These are phyloP conservation scores for Cremastobaeus sp. DNA, from an alignment of 2,888 invertebrate genomes.

Conservation along the genomic window DNA sequence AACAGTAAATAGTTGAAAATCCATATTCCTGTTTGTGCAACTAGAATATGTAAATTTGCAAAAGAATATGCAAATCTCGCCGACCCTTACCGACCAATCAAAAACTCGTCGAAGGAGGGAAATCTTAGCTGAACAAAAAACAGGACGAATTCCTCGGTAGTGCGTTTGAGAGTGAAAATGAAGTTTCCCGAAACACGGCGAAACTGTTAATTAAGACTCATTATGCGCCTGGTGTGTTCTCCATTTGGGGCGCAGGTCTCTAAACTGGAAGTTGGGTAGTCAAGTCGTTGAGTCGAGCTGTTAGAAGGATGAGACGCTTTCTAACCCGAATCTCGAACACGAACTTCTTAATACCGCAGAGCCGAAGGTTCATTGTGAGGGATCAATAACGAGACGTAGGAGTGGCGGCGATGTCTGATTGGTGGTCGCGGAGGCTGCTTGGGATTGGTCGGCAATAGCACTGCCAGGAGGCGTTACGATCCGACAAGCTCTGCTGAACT, in stretches of 20 bases:
- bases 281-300: constrained; percentile 42
- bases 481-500: constrained; percentile 60
- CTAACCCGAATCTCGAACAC: constrained; percentile 56
- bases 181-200: constrained; percentile 76
- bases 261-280: constrained; percentile 46
- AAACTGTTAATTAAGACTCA: constrained; percentile 79
- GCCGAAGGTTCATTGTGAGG: constrained; percentile 74
- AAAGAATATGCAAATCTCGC: too few relatives aligned
- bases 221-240: constrained; percentile 69
- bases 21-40: too few relatives aligned
- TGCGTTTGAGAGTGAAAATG: constrained; percentile 67
- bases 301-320: constrained; percentile 65
- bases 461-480: constrained; percentile 76
- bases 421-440: constrained; percentile 65
- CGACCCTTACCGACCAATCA: constrained; percentile 25
- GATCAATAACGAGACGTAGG: constrained; percentile 77
- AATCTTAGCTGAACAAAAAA: constrained; percentile 33
- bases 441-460: constrained; percentile 67
- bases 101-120: constrained; percentile 28
- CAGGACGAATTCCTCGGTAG: constrained; percentile 28
- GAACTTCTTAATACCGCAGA: constrained; percentile 73
- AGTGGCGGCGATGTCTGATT: constrained; percentile 76
- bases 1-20: too few relatives aligned
- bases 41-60: too few relatives aligned
- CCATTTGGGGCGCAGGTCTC: constrained; percentile 52